Conservation (phyloP, 1,140 invertebrate species). For the Bombus consobrinus region DNA sequence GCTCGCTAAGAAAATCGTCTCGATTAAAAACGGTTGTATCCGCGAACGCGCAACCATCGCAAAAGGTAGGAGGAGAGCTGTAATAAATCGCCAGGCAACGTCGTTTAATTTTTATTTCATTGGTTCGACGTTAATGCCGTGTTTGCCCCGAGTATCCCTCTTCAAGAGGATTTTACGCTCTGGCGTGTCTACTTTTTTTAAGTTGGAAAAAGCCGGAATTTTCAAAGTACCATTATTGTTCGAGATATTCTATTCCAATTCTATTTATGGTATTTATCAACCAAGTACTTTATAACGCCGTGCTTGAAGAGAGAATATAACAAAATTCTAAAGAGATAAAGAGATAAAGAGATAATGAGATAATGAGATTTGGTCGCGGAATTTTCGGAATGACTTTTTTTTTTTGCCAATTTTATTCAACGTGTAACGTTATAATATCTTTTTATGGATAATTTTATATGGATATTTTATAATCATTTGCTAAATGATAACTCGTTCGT, state of each 20-base stretch:
- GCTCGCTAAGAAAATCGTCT: conserved; percentile 43
- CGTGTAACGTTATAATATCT: neutral
- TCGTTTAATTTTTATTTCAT: conserved; percentile 31
- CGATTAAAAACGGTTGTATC: conserved; percentile 56
- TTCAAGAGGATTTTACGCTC: neutral
- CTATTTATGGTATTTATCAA: too few species aligned
- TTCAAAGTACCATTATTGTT: rapidly evolving
- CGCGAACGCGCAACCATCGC: conserved; percentile 30
- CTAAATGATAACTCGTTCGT: too few species aligned
- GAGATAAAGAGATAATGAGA: too few species aligned
- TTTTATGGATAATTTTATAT: neutral
- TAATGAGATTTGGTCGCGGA: too few species aligned
- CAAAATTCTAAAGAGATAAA: too few species aligned
- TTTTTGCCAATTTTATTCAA: too few species aligned
- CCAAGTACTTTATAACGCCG: too few species aligned
- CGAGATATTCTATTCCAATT: too few species aligned
- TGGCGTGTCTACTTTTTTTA: neutral
- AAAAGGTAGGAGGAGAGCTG: neutral
- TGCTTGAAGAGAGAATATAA: too few species aligned
- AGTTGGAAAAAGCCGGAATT: neutral
- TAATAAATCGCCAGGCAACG: conserved; percentile 34
- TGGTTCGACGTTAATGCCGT: neutral
- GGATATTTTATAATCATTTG: neutral
- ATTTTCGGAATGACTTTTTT: too few species aligned
- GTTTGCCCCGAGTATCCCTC: neutral